Percentiles rank a stretch among this genome's conserved stretches.
Evolutionary conservation across 23 tunicate genomes (phyloP).

Genomic region (Oikopleura albicans): DNA sequence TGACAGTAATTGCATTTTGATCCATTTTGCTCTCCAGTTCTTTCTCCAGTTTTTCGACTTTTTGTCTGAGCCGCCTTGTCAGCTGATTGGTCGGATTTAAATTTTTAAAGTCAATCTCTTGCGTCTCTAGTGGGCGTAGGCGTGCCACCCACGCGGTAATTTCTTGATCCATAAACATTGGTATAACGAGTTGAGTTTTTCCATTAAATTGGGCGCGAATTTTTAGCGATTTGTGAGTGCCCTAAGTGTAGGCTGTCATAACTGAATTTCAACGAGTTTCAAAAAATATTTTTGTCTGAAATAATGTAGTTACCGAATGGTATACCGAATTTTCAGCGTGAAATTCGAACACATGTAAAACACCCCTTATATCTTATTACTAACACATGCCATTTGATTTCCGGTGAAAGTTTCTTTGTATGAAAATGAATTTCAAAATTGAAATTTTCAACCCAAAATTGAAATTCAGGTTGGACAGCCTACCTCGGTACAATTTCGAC

Average conservation of each 20-base stretch:
- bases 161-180: constrained; percentile 7
- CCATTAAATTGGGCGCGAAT: background rate
- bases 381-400: too few species aligned
- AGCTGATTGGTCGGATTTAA: background rate
- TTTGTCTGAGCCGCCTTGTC: background rate
- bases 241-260: too few species aligned
- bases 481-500: background rate
- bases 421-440: too few species aligned
- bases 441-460: too few species aligned
- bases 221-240: background rate
- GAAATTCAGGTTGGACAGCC: too few species aligned
- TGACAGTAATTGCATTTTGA: background rate
- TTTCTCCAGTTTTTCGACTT: background rate
- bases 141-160: background rate
- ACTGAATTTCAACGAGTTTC: too few species aligned
- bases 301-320: too few species aligned
- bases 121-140: background rate
- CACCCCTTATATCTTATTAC: too few species aligned
- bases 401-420: too few species aligned
- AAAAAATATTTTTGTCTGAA: too few species aligned
- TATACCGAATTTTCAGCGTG: too few species aligned
- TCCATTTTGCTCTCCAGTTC: background rate
- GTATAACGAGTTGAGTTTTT: background rate
- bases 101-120: background rate
- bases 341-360: too few species aligned